These are phyloP conservation scores for cat (Felis catus) DNA, from an alignment of 2,113 vertebrate genomes.

Conservation along the genomic window F.catus_Fca126_mat1.0 CM031419.1:12633501-12634000, in stretches of 20 bases:
- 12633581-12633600: neutral
- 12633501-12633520: rapidly evolving
- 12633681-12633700: neutral
- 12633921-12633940: neutral
- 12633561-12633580: neutral
- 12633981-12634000: neutral
- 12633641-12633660: too few relatives aligned
- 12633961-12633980: rapidly evolving
- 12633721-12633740: rapidly evolving
- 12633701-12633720: neutral
- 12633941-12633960: neutral
- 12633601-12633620: rapidly evolving
- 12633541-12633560: neutral
- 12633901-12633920: rapidly evolving
- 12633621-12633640: rapidly evolving
- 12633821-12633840: neutral
- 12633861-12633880: too few relatives aligned
- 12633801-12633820: neutral
- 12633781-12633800: rapidly evolving
- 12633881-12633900: rapidly evolving
- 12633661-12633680: rapidly evolving
- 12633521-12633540: rapidly evolving
- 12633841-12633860: rapidly evolving
- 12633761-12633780: neutral
- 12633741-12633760: neutral